Base-by-base conservation (phyloP, 2,113 vertebrate genomes). In the Chitala chitala region DNA sequence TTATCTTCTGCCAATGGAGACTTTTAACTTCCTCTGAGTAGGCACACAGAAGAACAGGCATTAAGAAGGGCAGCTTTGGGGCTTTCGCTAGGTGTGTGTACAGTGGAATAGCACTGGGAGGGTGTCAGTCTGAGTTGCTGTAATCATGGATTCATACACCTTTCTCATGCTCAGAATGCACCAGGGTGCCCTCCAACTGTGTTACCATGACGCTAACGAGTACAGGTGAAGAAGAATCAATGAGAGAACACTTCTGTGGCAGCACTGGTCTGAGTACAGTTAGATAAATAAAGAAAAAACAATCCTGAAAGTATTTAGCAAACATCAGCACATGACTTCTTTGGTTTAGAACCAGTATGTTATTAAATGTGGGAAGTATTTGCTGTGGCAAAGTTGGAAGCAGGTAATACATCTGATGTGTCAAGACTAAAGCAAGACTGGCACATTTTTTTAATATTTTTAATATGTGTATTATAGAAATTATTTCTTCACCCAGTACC, bases 201-300 rank as follows among this genome's bases (percentile, higher is more conserved):
- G 75, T 78, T 76, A 74, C 42, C 22, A 77, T 56, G n/a, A 77
- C 71, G 64, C 56, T 65, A 75, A 75, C 55, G 51, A 61, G 53
- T 17, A 71, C 64, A 24, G 69, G 53, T 63, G 73, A 66, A 69
- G 64, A 69, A 44, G 31, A 24, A 24, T 68, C 44, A 10, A 5
- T 68, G 65, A 65, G 12, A n/a, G 40, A 36, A 20, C 12, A 17
- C 31, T n/a, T 24, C 5, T 42, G 36, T 42, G 61, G 17, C 5
- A 64, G 6, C 17, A n/a, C 17, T 64, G 33, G n/a, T 40, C 7
- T 64, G 22, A 64, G 10, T 36, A 42, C 36, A 31, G 22, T 1
- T 38, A 38, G 36, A 42, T 15, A 40, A 42, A 17, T 13, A 64
- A 8, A 38, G 36, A 42, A 3, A 36, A 3, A 22, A 59, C 20